These are phyloP conservation scores for Triplophysa yarkandensis DNA, from an alignment of 2,797 vertebrate genomes.

Conservation along the genomic window DNA sequence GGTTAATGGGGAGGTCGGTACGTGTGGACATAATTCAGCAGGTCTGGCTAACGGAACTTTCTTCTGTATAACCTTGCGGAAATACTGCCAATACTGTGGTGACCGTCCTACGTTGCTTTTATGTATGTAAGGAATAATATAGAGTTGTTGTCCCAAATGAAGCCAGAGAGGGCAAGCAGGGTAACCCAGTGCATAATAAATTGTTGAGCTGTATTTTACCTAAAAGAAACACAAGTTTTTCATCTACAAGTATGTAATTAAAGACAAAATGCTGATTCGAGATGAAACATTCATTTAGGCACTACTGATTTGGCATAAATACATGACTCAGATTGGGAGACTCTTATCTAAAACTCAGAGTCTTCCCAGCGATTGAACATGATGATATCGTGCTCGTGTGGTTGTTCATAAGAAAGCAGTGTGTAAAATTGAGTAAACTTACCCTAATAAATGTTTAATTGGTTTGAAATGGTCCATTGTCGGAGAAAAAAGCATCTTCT, in stretches of 20 bases:
- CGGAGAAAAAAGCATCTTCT: too few species aligned
- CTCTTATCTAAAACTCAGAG: too few species aligned
- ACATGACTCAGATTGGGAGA: too few species aligned
- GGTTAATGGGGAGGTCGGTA: slow-evolving; percentile 24
- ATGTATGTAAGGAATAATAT: background rate
- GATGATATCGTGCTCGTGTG: too few species aligned
- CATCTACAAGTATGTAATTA: background rate
- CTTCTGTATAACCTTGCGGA: background rate
- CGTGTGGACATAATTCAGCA: slow-evolving; percentile 21
- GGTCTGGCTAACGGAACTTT: slow-evolving; percentile 1
- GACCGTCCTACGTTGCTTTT: background rate
- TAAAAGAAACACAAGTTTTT: background rate
- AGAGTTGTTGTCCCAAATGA: too few species aligned
- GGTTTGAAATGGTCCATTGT: too few species aligned
- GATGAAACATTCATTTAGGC: background rate
- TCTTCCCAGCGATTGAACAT: too few species aligned
- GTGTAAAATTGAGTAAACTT: too few species aligned
- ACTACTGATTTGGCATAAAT: background rate
- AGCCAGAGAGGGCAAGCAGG: too few species aligned
- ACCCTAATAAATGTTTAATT: too few species aligned
- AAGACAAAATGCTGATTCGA: background rate
- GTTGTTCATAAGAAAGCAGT: too few species aligned
- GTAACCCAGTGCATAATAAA: background rate
- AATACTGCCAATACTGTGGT: background rate
- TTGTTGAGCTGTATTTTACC: background rate